Conservation (phyloP, 2,113 vertebrate genomes). For the Chinchilla lanigera region DNA sequence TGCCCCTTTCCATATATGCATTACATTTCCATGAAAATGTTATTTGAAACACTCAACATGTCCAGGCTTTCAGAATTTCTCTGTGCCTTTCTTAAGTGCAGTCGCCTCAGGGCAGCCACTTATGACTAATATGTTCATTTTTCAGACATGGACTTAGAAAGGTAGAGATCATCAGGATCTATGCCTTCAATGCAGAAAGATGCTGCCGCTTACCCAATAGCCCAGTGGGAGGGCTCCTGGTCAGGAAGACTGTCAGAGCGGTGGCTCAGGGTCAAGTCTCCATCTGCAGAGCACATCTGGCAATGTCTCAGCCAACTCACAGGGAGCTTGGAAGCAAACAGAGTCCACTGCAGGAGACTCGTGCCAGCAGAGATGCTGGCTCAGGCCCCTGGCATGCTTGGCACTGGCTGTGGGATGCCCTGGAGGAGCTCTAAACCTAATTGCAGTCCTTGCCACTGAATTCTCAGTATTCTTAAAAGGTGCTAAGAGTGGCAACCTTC, state of each 20-base stretch:
- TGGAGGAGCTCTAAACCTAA: not conserved
- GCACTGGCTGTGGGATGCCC: not conserved
- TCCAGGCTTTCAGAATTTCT: not conserved
- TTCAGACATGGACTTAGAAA: not conserved
- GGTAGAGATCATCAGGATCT: not conserved
- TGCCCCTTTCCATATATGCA: not conserved
- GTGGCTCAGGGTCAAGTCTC: not conserved
- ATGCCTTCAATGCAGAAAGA: not conserved
- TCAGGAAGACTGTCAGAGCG: not conserved
- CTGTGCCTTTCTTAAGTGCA: not conserved
- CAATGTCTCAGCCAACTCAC: not conserved
- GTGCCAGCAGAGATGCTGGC: accelerated
- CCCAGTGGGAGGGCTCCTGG: not conserved
- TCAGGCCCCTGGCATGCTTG: accelerated
- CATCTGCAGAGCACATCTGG: not conserved
- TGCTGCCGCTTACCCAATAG: not conserved
- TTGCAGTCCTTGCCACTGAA: not conserved
- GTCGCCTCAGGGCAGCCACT: not conserved
- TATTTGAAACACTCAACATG: not conserved
- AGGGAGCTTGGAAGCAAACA: not conserved
- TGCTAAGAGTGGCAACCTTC: not conserved
- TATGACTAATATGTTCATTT: not conserved
- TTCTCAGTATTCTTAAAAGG: not conserved
- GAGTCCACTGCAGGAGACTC: not conserved
- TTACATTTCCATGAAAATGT: not conserved